Base-by-base conservation (phyloP, 1,140 invertebrate genomes). In the Pseudomyrmex gracilis region DNA sequence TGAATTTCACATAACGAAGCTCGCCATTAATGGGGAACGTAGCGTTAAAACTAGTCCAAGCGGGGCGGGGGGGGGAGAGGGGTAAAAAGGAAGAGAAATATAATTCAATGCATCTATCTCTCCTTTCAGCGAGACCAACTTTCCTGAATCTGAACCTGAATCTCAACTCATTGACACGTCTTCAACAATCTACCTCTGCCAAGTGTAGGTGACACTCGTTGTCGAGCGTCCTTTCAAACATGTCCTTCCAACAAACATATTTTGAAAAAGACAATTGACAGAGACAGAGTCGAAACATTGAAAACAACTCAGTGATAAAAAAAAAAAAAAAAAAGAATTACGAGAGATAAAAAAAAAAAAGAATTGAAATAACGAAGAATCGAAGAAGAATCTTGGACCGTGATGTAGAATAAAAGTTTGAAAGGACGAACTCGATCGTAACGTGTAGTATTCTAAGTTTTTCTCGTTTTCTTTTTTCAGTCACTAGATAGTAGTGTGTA, bases 131-230 rank as follows among this genome's bases (percentile, higher is more conserved):
- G 95, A 97, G 98, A 93, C 98, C 98, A 94, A 98, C 97, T 94
- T 99, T 98, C 96, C 96, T 99, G 95, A 98, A 98, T 97, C 96
- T 98, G 94, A 98, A 97, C 96, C 96, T 98, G 95, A 98, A 98
- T 96, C 96, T 98, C 95, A 98, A 98, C 96, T 97, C 97, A 92
- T 95, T 98, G 95, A 93, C 93, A 91, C 96, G 97, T 95, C 97
- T 97, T 93, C 97, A 98, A 95, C 97, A 97, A 95, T 95, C 96
- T 90, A 96, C 96, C 94, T 94, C 93, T 91, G 92, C 93, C 90
- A 95, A 95, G 92, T 94, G 94, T 95, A 95, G 92, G 94, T 95
- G 91, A 93, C 91, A 92, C 88, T 89, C 88, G 90, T 61, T 86
- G 74, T 90, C 82, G 84, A 73, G 51, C 63, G 58, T 86, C 87